These are phyloP conservation scores for Drosophila fuyamai DNA, from an alignment of 1,140 invertebrate species.

Conservation along the genomic window DNA sequence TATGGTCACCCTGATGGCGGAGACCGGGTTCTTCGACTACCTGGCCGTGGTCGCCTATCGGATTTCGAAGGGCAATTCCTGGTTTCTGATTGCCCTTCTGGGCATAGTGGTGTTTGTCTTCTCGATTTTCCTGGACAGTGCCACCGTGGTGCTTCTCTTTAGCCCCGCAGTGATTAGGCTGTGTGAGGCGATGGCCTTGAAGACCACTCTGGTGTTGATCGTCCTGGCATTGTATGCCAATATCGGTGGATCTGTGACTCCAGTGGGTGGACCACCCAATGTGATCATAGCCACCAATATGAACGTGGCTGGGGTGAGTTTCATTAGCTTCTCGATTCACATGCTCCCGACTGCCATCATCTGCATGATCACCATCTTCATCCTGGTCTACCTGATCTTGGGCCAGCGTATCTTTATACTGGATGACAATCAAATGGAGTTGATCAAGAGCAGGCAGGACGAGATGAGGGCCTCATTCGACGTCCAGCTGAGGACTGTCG, in stretches of 20 bases:
- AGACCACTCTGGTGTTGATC: slow-evolving; percentile 91
- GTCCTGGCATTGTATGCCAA: slow-evolving; percentile 92
- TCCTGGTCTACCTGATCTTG: slow-evolving; percentile 89
- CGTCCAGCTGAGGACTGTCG: slow-evolving; percentile 87
- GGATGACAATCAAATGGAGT: slow-evolving; percentile 89
- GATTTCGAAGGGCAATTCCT: slow-evolving; percentile 91
- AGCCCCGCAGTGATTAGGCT: slow-evolving; percentile 95
- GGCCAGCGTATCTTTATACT: slow-evolving; percentile 88
- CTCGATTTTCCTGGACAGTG: slow-evolving; percentile 94
- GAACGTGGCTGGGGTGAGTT: slow-evolving; percentile 90
- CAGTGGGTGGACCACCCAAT: slow-evolving; percentile 94
- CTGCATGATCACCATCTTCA: slow-evolving; percentile 87
- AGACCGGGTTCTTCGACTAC: slow-evolving; percentile 95
- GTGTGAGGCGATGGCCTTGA: slow-evolving; percentile 93
- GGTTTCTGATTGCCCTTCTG: slow-evolving; percentile 91
- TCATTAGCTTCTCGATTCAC: slow-evolving; percentile 90
- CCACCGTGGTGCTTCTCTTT: slow-evolving; percentile 93
- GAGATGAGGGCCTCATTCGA: slow-evolving; percentile 91
- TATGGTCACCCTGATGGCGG: slow-evolving; percentile 91
- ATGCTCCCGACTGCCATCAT: slow-evolving; percentile 90
- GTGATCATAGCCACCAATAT: slow-evolving; percentile 92
- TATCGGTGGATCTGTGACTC: slow-evolving; percentile 93
- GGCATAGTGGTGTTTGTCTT: slow-evolving; percentile 91
- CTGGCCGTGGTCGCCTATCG: slow-evolving; percentile 87
- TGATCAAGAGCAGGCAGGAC: slow-evolving; percentile 89